A percentile compares a stretch with the other conserved stretches of the same genome.
Evolutionary conservation across 2,888 invertebrate genomes (phyloP).

Genomic region (Catocala fraxini): DNA sequence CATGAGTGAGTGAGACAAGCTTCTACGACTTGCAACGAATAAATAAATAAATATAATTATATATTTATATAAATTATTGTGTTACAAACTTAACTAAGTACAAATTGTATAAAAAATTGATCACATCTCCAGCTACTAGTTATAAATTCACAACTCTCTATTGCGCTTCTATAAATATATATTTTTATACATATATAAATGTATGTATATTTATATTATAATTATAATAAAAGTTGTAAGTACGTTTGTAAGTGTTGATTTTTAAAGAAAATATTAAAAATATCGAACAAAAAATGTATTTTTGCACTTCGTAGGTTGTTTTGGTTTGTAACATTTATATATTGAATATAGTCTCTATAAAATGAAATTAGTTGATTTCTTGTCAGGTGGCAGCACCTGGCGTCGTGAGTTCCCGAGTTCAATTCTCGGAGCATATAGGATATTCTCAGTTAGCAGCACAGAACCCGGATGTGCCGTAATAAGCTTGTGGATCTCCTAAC

Average conservation of each 20-base stretch:
- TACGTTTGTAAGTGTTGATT: constrained; percentile 47
- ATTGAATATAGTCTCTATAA: too few species aligned
- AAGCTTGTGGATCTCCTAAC: too few species aligned
- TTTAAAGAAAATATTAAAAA: constrained; percentile 41
- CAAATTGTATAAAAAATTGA: constrained; percentile 5
- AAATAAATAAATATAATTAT: constrained; percentile 11
- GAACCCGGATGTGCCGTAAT: too few species aligned
- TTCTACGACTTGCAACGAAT: constrained; percentile 35
- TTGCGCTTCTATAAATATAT: constrained; percentile 28
- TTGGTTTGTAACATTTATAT: constrained; percentile 30
- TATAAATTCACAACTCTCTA: neutral
- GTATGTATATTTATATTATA: constrained; percentile 26
- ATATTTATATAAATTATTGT: constrained; percentile 6
- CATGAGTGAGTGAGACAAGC: constrained; percentile 35
- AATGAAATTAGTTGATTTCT: too few species aligned
- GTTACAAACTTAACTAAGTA: constrained; percentile 12
- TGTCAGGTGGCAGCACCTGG: too few species aligned
- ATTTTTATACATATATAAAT: constrained; percentile 37
- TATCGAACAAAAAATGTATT: constrained; percentile 40
- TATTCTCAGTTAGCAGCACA: too few species aligned
- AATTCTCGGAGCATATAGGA: too few species aligned
- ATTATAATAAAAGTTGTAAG: constrained; percentile 29
- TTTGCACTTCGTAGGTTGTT: constrained; percentile 35
- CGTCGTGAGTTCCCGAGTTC: too few species aligned
- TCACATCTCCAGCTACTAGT: neutral